Base-by-base conservation (phyloP, 2,113 vertebrate genomes). In the Alosa alosa region DNA sequence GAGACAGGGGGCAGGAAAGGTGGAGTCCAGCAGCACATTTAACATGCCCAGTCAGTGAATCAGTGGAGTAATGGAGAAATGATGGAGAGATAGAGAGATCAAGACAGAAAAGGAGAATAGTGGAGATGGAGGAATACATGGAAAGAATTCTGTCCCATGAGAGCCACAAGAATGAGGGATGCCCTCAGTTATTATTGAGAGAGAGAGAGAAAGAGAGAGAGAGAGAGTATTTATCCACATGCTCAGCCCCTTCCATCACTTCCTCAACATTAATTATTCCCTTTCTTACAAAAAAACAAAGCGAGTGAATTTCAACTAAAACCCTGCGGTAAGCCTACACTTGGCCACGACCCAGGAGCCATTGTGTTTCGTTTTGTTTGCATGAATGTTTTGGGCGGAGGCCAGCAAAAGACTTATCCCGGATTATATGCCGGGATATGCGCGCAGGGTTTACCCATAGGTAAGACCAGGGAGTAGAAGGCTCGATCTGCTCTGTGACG, bases 381-480 rank as follows among this genome's bases (percentile, higher is more conserved):
- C 64, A 36, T 83, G 83, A 25, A 86, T 83, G 83, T 87, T 84
- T 87, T 90, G 86, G 85, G n/a, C 46, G 7, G 81, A 22, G 41
- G 68, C 84, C 89, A 90, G 83, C 55, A 39, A 83, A 88, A 86
- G 88, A 83, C 84, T 88, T 85, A 88, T 88, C 84, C 82, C 18
- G 64, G 87, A 88, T 88, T 88, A 90, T 88, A 52, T 87, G 84
- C 47, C 9, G 84, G 84, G 52, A 89, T 86, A 89, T 86, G 81
- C 47, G 11, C 11, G 25, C 81, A 82, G 57, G 31, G 87, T 86
- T 87, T 87, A 87, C 87, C 64, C 83, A 84, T 85, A 88, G 83
- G 84, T 81, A 82, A 50, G 5, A 83, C 68, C 55, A 45, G 84
- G 25, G 68, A 49, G 82, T 41, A 46, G 84, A 52, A 84, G 81